phyloP scores from a whole-genome alignment of 2,113 vertebrate genomes.

The Rhynchomys soricoides region DNA sequence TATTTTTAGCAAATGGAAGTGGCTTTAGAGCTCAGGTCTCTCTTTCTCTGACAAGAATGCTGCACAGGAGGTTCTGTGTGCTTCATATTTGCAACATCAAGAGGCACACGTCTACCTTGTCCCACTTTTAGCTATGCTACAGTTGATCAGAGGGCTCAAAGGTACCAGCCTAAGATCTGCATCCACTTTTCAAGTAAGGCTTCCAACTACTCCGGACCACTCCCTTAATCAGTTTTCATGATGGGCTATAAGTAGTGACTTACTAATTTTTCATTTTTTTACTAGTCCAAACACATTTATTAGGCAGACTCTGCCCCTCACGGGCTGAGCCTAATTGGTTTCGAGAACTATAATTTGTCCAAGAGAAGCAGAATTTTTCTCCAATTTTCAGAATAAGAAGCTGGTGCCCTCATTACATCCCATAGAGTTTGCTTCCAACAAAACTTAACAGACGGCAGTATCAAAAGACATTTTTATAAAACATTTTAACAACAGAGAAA shows the following conservation, averaged over 20 bases:
- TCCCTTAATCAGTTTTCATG: neutral
- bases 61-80: neutral
- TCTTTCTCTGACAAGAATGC: neutral
- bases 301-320: neutral
- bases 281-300: neutral
- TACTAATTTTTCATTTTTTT: neutral
- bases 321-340: neutral
- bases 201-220: neutral
- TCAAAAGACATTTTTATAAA: neutral
- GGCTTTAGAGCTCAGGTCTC: neutral
- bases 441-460: neutral
- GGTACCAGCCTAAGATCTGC: neutral
- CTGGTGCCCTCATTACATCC: neutral
- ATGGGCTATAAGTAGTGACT: neutral
- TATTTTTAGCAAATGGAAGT: slow-evolving; percentile 10
- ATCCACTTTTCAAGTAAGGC: neutral
- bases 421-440: slow-evolving; percentile 19
- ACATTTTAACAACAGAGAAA: neutral
- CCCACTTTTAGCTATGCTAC: neutral
- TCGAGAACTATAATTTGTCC: neutral
- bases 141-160: neutral
- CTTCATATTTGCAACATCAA: neutral
- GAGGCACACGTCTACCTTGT: neutral
- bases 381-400: slow-evolving; percentile 15
- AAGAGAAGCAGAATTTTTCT: slow-evolving; percentile 41